Percentiles rank a stretch among this genome's conserved stretches.
Conservation (phyloP, 2,113 vertebrate species). For the Bos indicus region DNA sequence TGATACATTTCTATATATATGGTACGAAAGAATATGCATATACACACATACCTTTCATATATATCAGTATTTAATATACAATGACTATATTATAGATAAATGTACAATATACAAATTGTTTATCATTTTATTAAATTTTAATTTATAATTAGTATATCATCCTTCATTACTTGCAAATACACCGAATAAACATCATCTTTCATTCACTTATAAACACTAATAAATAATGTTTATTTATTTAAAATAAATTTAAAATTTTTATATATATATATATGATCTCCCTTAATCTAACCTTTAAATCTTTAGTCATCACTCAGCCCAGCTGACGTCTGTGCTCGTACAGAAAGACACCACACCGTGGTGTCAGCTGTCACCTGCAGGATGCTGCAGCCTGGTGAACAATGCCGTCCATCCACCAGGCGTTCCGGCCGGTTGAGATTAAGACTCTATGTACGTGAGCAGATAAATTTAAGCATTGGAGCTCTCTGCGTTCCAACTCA, state of each 20-base stretch:
- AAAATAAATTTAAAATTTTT: background rate
- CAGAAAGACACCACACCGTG: background rate
- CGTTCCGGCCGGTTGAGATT: background rate
- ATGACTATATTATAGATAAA: background rate
- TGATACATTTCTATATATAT: background rate
- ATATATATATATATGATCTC: background rate
- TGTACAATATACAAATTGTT: background rate
- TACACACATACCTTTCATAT: background rate
- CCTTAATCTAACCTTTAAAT: background rate
- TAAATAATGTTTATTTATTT: background rate
- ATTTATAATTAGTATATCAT: background rate
- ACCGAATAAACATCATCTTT: background rate
- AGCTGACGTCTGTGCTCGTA: fast-evolving
- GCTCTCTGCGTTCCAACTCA: background rate
- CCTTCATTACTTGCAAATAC: background rate
- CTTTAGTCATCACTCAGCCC: background rate
- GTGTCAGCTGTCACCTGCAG: background rate
- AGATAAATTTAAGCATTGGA: background rate
- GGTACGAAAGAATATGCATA: background rate
- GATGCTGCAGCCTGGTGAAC: background rate
- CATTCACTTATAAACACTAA: background rate
- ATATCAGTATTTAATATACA: background rate
- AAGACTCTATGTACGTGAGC: background rate
- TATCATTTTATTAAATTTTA: background rate
- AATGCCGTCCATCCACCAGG: background rate